Base-by-base conservation (phyloP, 2,113 vertebrate genomes). In the Gymnocephalus cernua region DNA sequence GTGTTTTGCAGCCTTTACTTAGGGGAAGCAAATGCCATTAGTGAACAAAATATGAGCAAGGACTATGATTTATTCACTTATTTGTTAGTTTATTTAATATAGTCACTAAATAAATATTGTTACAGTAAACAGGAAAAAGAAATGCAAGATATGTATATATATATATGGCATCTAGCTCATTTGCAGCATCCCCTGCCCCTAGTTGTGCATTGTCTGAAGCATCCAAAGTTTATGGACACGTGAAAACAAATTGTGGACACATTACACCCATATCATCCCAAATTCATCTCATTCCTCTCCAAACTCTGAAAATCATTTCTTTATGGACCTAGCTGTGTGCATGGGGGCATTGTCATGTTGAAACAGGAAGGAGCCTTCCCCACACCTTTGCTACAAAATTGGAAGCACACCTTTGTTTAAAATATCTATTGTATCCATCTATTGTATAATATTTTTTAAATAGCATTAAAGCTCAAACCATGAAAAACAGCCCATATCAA, bases 241-340 rank as follows among this genome's bases (percentile, higher is more conserved):
- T 41, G 38, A 41, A 41, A 6, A 32, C 6, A 32, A 32, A 11
- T 11, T 41, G 6, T 8, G 25, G 27, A 21, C 19, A 27, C 8
- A 8, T 45, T 23, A 56, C 29, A 62, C 50, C 41, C 19, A 19
- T 41, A 1, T 12, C 53, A 81, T 45, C 16, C 41, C 50, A 4
- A 23, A 74, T 38, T 38, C n/a, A n/a, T n/a, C n/a, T n/a, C n/a
- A n/a, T 53, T 69, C 41, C 15, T 32, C 12, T 50, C n/a, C 29
- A 35, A 65, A 68, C 41, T 61, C 19, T 15, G 35, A 56, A 58
- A 74, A 76, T 56, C 12, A n/a, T 51, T 35, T 64, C 14, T 65
- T 59, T 65, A 48, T 47, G 50, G 32, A n/a, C 8, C 25, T 38
- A 0, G 10, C 75, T 65, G 47, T 82, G 11, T 25, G 19, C 19